phyloP scores from a whole-genome alignment of 2,113 vertebrate genomes.

The Origma solitaria region DNA sequence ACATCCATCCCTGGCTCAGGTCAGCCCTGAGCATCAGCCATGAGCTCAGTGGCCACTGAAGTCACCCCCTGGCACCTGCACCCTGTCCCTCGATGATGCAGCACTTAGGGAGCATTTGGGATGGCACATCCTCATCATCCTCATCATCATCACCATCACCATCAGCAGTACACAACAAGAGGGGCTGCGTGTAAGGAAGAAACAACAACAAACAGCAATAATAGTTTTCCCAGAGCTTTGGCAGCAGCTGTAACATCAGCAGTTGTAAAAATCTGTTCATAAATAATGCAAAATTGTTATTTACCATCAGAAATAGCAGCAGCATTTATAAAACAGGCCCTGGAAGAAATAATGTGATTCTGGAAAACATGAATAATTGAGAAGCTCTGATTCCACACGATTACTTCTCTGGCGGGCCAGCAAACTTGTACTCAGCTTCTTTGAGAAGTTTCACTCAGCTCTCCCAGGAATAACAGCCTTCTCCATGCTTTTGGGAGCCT shows the following conservation, averaged over 20 bases:
- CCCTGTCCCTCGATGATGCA: not conserved
- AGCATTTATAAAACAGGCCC: constrained; percentile 36
- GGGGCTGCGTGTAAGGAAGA: not conserved
- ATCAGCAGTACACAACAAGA: not conserved
- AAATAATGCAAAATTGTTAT: constrained; percentile 65
- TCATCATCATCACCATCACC: not conserved
- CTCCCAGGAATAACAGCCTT: not conserved
- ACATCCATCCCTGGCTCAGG: not conserved
- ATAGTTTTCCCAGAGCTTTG: not conserved
- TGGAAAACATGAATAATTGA: constrained; percentile 61
- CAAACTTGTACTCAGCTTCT: not conserved
- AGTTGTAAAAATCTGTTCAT: constrained; percentile 53
- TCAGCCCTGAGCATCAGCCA: not conserved
- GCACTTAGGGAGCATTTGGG: not conserved
- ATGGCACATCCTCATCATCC: not conserved
- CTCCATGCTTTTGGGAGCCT: not conserved
- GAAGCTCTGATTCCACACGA: not conserved
- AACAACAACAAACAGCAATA: not conserved
- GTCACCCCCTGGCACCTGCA: not conserved
- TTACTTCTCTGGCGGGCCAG: not conserved
- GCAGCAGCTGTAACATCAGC: constrained; percentile 44
- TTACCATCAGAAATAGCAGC: constrained; percentile 58
- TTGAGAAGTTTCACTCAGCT: not conserved
- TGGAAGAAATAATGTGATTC: constrained; percentile 32
- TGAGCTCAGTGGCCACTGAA: rapidly evolving